Conservation (phyloP, 2,113 vertebrate genomes). For the Seriola dumerili region DNA sequence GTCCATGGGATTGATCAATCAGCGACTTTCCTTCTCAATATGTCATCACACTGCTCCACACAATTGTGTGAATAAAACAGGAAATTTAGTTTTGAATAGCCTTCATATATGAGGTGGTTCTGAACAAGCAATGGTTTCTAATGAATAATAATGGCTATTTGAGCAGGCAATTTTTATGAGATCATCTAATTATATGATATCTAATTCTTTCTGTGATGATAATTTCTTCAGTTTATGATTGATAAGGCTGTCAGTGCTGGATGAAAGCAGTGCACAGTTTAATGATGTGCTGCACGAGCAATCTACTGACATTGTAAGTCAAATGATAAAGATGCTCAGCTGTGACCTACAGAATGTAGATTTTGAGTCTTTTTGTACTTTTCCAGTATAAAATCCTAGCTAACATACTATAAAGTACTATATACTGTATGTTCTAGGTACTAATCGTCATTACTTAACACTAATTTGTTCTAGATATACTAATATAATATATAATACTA, state of each 20-base stretch:
- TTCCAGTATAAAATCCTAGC: neutral
- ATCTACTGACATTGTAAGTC: constrained; percentile 22
- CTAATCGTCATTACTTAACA: neutral
- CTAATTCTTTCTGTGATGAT: constrained; percentile 61
- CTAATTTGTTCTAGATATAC: too few species aligned
- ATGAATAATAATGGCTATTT: constrained; percentile 65
- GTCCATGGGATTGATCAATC: constrained; percentile 19
- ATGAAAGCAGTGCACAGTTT: constrained; percentile 19
- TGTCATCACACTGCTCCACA: constrained; percentile 18
- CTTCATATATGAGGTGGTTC: constrained; percentile 35
- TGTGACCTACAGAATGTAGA: constrained; percentile 5
- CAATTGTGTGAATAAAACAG: constrained; percentile 28
- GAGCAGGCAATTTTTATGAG: constrained; percentile 52
- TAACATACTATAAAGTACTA: neutral
- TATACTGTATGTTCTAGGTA: neutral
- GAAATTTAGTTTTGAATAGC: constrained; percentile 37
- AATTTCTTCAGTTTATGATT: constrained; percentile 54
- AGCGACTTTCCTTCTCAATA: constrained; percentile 20
- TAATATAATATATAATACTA: too few species aligned
- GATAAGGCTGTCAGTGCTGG: constrained; percentile 46
- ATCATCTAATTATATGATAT: constrained; percentile 69
- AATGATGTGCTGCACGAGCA: constrained; percentile 29
- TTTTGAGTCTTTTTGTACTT: constrained; percentile 2
- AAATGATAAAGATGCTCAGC: constrained; percentile 21
- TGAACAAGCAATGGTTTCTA: constrained; percentile 37